Evolutionary conservation across 1,140 invertebrate genomes (phyloP).

Genomic region (Dendrolimus punctatus): DNA sequence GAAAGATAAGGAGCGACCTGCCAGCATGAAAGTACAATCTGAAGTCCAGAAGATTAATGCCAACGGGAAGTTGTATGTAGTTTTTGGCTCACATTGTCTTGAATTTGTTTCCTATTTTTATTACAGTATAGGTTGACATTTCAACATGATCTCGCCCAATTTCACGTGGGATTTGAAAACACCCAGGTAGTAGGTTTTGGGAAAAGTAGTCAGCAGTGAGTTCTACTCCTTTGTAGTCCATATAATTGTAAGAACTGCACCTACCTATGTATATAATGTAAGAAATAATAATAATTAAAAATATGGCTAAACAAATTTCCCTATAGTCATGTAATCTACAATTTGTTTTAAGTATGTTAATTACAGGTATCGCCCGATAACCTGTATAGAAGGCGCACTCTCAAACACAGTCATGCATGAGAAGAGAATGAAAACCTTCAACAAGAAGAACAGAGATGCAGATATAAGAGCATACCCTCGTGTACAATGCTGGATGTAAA

Average conservation of each 20-base stretch:
- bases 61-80: constrained; percentile 35
- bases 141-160: too few species aligned
- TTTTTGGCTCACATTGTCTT: background rate
- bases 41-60: constrained; percentile 33
- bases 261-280: too few species aligned
- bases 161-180: too few species aligned
- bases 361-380: constrained; percentile 57
- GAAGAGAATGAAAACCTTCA: constrained; percentile 43
- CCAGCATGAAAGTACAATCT: constrained; percentile 44
- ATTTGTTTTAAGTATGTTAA: constrained; percentile 1
- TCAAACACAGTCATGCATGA: constrained; percentile 66
- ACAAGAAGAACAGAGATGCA: constrained; percentile 36
- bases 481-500: constrained; percentile 39
- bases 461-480: constrained; percentile 38
- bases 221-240: too few species aligned
- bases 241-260: too few species aligned
- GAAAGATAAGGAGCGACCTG: constrained; percentile 43
- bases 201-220: too few species aligned
- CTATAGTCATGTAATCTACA: too few species aligned
- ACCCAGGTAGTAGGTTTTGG: too few species aligned
- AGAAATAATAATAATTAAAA: too few species aligned
- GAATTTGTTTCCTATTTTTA: background rate
- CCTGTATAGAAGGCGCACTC: constrained; percentile 63
- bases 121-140: too few species aligned
- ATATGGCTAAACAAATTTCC: too few species aligned